These are phyloP conservation scores for Lampropteryx suffumata DNA, from an alignment of 2,888 invertebrate species.

Conservation along the genomic window DNA sequence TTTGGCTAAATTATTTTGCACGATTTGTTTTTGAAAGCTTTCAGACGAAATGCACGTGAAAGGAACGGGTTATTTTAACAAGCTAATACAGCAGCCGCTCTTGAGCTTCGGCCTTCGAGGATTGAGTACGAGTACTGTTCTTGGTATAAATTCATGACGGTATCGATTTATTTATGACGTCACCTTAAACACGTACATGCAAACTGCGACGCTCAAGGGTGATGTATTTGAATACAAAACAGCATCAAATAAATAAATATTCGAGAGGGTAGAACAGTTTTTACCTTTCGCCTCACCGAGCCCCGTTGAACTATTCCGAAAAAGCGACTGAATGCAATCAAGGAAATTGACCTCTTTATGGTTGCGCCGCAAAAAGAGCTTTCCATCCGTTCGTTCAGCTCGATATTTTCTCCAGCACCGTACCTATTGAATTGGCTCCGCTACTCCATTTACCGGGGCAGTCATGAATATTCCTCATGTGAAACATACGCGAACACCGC, in stretches of 20 bases:
- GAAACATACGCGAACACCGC: slow-evolving; percentile 52
- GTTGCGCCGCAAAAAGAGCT: slow-evolving; percentile 27
- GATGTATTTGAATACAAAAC: slow-evolving; percentile 12
- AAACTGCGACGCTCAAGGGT: neutral
- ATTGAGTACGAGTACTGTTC: too few relatives aligned
- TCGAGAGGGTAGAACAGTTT: slow-evolving; percentile 10
- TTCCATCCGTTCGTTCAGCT: slow-evolving; percentile 29
- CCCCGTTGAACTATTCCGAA: slow-evolving; percentile 13
- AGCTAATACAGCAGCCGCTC: too few relatives aligned
- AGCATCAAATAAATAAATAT: slow-evolving; percentile 6
- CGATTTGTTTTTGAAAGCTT: slow-evolving; percentile 21
- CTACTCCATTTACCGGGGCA: slow-evolving; percentile 53
- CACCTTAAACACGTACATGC: neutral
- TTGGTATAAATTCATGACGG: too few relatives aligned
- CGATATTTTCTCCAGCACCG: slow-evolving; percentile 39
- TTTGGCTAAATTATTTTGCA: slow-evolving; percentile 7
- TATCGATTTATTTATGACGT: neutral
- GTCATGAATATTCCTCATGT: slow-evolving; percentile 68
- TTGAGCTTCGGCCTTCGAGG: too few relatives aligned
- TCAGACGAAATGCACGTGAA: slow-evolving; percentile 4
- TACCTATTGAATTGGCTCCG: slow-evolving; percentile 46
- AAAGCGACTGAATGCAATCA: slow-evolving; percentile 24
- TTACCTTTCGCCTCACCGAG: slow-evolving; percentile 5
- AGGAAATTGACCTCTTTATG: slow-evolving; percentile 28
- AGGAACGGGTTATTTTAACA: too few relatives aligned